Evolutionary conservation across 1,140 invertebrate genomes (phyloP), one percentile per base, ranked within the genome.

Genomic region (Reticulitermes speratus): DNA sequence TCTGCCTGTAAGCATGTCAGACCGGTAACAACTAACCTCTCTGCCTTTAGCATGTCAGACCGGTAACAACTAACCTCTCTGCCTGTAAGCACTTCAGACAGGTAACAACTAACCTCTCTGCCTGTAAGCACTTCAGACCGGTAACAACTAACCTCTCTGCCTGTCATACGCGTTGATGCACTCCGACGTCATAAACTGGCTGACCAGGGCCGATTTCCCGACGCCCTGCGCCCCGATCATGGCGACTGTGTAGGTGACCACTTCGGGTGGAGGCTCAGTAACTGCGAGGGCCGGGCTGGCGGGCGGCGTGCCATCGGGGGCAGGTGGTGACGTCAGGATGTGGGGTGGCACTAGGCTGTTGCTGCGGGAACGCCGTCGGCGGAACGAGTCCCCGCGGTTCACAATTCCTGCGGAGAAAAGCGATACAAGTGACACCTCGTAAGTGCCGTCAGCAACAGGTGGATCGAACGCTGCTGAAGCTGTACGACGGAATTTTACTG

Each of bases 111-210:
- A n/a, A n/a, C n/a, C n/a, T n/a, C n/a, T n/a, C n/a, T n/a, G n/a
- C n/a, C n/a, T 38, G 38, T 38, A 5, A 38, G 5, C 38, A 38
- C n/a, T n/a, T n/a, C n/a, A n/a, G n/a, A n/a, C 38, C 38, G 38
- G 38, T 38, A 38, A 5, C 38, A 38, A 38, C 38, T 38, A 86
- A 96, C 95, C 95, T 92, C 94, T 94, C 88, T 95, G 95, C 88
- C 95, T 93, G 88, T 98, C 97, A 89, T 98, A 97, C 32, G 97
- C 96, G 89, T 98, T 98, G 89, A 98, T 98, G 89, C 97, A 97
- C 89, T 99, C 97, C 84, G 97, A 98, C 65, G 97, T 98, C 93
- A 97, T 96, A 90, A 98, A 98, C 92, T 99, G 97, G 87, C 96
- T 96, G 88, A 97, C 94, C 3, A 99, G 93, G 25, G 97, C 95